A percentile compares a stretch with the other conserved stretches of the same genome.
Conservation (phyloP, 2,888 invertebrate species). For the Gonocerus acuteangulatus region DNA sequence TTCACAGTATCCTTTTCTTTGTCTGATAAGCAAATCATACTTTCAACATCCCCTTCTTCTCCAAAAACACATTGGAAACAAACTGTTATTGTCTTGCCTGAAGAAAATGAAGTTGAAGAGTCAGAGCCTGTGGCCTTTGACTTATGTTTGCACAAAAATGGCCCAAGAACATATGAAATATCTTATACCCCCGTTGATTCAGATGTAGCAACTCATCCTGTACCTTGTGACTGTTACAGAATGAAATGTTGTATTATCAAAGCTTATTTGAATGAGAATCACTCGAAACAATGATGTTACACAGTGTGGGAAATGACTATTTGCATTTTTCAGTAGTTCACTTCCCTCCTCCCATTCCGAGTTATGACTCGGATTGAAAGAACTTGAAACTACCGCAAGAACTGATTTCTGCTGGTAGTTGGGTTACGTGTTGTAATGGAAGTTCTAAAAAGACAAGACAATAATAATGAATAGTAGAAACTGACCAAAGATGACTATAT, state of each 20-base stretch:
- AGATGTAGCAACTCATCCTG: conserved; percentile 60
- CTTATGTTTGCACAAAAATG: conserved; percentile 53
- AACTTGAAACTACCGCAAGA: too few species aligned
- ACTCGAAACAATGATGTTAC: too few species aligned
- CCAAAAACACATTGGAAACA: conserved; percentile 66
- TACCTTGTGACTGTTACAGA: conserved; percentile 68
- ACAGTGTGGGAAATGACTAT: too few species aligned
- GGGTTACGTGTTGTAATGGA: too few species aligned
- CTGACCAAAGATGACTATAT: too few species aligned
- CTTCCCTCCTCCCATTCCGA: too few species aligned
- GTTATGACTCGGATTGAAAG: too few species aligned
- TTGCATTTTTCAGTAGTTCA: too few species aligned
- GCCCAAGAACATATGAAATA: conserved; percentile 57
- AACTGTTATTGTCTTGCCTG: conserved; percentile 65
- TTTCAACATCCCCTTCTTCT: conserved; percentile 53
- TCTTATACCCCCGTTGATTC: conserved; percentile 63
- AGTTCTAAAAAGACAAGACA: too few species aligned
- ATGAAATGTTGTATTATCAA: conserved; percentile 70
- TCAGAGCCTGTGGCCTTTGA: conserved; percentile 63
- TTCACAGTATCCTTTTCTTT: conserved; percentile 63
- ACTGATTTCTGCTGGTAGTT: too few species aligned
- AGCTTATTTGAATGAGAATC: conserved; percentile 52
- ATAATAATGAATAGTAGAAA: too few species aligned
- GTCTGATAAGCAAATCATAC: conserved; percentile 35
- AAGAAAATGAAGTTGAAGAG: conserved; percentile 50